These are phyloP conservation scores for Gonocerus acuteangulatus DNA, from an alignment of 2,888 invertebrate species.

Conservation along the genomic window DNA sequence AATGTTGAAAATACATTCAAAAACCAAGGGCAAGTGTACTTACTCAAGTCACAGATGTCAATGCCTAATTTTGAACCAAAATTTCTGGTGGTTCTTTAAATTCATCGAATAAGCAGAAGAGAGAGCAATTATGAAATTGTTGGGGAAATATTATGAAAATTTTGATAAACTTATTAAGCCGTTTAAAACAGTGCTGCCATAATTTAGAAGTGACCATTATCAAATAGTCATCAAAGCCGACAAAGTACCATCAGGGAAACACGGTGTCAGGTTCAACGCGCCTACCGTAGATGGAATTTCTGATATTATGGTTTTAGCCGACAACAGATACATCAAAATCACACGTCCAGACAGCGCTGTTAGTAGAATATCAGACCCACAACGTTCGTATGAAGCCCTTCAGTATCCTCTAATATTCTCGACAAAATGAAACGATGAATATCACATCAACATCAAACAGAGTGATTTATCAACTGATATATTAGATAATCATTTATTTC, in stretches of 20 bases:
- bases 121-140: too few species aligned
- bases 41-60: too few species aligned
- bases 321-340: not conserved
- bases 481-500: too few species aligned
- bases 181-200: not conserved
- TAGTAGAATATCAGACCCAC: not conserved
- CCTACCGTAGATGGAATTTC: not conserved
- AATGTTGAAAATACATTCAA: too few species aligned
- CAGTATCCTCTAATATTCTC: not conserved
- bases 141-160: too few species aligned
- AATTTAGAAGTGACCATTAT: not conserved
- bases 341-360: not conserved
- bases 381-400: not conserved
- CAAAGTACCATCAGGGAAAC: not conserved
- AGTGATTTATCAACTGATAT: not conserved
- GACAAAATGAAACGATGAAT: not conserved
- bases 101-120: too few species aligned
- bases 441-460: not conserved
- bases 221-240: slow-evolving; percentile 8
- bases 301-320: slow-evolving; percentile 1
- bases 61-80: too few species aligned
- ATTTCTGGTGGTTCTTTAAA: too few species aligned
- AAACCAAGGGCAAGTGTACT: too few species aligned
- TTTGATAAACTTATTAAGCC: not conserved
- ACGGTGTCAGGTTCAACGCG: not conserved